phyloP scores from a whole-genome alignment of 1,140 invertebrate species.

The Drosophila ananassae region DNA sequence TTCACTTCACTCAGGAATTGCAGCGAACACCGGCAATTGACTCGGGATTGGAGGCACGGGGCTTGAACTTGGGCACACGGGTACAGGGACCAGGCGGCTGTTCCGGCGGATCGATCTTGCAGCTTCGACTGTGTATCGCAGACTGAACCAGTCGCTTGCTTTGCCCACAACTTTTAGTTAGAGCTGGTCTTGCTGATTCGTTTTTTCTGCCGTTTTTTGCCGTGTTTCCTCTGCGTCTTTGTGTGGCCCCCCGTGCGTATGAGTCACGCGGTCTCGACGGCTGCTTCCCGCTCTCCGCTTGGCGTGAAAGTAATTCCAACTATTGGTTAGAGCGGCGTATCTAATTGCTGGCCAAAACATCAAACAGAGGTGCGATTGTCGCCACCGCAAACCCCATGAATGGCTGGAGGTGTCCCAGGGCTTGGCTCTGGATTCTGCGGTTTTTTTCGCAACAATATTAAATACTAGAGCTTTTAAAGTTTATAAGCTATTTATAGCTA shows the following conservation, averaged over 20 bases:
- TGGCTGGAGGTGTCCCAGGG: slow-evolving; percentile 2
- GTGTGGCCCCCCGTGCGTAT: slow-evolving; percentile 33
- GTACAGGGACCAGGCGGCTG: background rate
- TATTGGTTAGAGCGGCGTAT: slow-evolving; percentile 49
- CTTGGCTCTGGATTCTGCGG: background rate
- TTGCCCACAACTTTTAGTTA: slow-evolving; percentile 49
- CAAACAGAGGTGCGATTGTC: slow-evolving; percentile 31
- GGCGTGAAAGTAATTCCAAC: slow-evolving; percentile 51
- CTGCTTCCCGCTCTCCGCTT: slow-evolving; percentile 20
- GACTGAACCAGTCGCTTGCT: slow-evolving; percentile 61
- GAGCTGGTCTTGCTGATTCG: slow-evolving; percentile 36
- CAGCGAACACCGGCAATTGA: slow-evolving; percentile 23
- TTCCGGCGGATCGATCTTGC: slow-evolving; percentile 67
- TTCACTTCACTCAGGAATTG: slow-evolving; percentile 52
- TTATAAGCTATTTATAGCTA: background rate
- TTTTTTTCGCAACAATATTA: slow-evolving; percentile 2
- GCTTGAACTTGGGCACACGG: slow-evolving; percentile 12
- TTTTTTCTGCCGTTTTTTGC: slow-evolving; percentile 2
- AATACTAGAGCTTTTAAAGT: background rate
- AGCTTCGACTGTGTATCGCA: slow-evolving; percentile 66
- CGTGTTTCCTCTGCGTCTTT: slow-evolving; percentile 15
- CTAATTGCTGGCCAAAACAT: slow-evolving; percentile 54
- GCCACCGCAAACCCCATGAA: slow-evolving; percentile 12
- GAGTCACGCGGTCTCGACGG: slow-evolving; percentile 40
- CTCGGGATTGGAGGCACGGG: background rate